Evolutionary conservation across 2,888 invertebrate genomes (phyloP).

Genomic region (Cryptocheilus praepositus): DNA sequence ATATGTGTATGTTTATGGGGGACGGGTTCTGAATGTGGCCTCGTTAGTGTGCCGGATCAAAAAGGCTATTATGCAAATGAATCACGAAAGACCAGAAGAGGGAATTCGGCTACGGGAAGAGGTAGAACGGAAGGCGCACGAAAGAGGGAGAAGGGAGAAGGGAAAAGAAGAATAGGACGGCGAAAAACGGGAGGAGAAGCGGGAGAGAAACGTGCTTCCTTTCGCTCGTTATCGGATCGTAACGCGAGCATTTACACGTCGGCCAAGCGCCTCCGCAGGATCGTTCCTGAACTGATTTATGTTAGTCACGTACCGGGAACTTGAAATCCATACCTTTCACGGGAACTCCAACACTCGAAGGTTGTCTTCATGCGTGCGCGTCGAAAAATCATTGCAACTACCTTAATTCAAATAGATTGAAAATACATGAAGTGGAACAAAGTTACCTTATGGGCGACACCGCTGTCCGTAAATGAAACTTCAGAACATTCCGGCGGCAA

Average conservation of each 20-base stretch:
- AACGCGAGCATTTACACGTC: conserved; percentile 72
- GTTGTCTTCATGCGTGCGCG: too few species aligned
- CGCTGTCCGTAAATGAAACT: conserved; percentile 16
- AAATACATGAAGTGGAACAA: not conserved
- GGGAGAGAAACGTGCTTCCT: conserved; percentile 54
- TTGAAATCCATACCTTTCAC: conserved; percentile 63
- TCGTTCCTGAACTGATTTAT: conserved; percentile 64
- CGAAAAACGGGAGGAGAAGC: conserved; percentile 41
- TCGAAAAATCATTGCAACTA: too few species aligned
- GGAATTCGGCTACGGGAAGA: conserved; percentile 50
- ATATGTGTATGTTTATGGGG: conserved; percentile 20
- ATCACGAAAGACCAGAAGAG: conserved; percentile 54
- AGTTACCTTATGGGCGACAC: conserved; percentile 8
- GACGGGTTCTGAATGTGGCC: conserved; percentile 52
- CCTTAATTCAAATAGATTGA: too few species aligned
- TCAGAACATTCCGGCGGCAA: conserved; percentile 35
- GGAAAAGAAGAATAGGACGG: conserved; percentile 35
- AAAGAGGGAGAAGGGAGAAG: conserved; percentile 31
- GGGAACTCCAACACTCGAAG: conserved; percentile 20
- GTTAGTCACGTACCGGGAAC: conserved; percentile 56
- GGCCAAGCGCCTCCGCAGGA: conserved; percentile 65
- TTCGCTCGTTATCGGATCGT: conserved; percentile 69
- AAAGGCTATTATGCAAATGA: conserved; percentile 66
- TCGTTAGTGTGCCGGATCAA: conserved; percentile 59
- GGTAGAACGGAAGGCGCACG: conserved; percentile 25